Conservation (phyloP, 2,888 invertebrate species). For the Caradrina kadenii region DNA sequence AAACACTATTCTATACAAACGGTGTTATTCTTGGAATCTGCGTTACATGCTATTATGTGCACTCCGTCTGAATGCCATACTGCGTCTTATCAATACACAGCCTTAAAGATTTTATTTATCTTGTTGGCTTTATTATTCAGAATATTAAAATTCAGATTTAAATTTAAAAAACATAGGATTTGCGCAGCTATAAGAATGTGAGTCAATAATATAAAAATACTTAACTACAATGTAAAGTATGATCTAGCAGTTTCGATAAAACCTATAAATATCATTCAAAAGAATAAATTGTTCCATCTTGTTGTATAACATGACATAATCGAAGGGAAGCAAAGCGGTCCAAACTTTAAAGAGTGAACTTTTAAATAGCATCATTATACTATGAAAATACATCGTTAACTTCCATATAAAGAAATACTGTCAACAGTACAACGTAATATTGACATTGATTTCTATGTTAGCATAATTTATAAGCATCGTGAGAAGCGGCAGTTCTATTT, state of each 20-base stretch:
- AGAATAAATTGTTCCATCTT: conserved; percentile 23
- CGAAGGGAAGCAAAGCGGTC: conserved; percentile 8
- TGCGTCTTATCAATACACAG: conserved; percentile 26
- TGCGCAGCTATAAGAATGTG: conserved; percentile 16
- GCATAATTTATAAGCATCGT: conserved; percentile 60
- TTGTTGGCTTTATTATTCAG: conserved; percentile 24
- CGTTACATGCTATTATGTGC: conserved; percentile 41
- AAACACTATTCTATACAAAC: conserved; percentile 54
- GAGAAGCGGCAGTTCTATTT: conserved; percentile 66
- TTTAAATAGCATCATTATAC: conserved; percentile 9
- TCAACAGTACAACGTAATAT: conserved; percentile 45
- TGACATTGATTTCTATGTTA: conserved; percentile 48
- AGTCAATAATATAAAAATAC: conserved; percentile 2
- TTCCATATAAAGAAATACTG: conserved; percentile 21
- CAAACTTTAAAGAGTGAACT: conserved; percentile 28
- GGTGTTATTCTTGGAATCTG: conserved; percentile 56
- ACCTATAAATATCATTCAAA: conserved; percentile 18
- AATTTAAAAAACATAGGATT: not conserved
- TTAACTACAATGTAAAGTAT: no score
- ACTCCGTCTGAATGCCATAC: conserved; percentile 33
- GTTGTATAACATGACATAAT: conserved; percentile 34
- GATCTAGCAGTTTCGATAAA: not conserved
- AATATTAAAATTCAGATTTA: not conserved
- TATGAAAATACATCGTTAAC: conserved; percentile 20
- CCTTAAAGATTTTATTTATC: conserved; percentile 15